These are phyloP conservation scores for Sterna hirundo DNA, from an alignment of 2,113 vertebrate genomes.

Conservation along the genomic window DNA sequence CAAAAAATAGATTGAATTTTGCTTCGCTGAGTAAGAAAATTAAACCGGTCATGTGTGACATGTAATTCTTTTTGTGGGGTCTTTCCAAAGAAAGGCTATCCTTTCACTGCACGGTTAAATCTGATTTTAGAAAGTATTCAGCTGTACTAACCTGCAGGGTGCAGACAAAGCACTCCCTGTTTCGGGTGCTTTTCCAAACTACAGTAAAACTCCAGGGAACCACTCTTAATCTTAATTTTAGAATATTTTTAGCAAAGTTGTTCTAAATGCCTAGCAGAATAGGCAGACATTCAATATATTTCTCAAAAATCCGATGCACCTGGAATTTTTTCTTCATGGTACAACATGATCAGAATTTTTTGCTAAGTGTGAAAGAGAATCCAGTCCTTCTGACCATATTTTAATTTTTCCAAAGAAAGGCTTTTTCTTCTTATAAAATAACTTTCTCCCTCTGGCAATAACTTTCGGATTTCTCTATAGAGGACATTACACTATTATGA, in stretches of 20 bases:
- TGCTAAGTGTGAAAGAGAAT: background rate
- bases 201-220: background rate
- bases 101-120: background rate
- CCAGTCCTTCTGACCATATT: background rate
- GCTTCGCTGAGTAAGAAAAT: background rate
- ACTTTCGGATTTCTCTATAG: background rate
- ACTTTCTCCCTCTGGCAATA: background rate
- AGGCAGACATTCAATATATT: background rate
- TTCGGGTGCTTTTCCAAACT: background rate
- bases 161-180: background rate
- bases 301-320: background rate
- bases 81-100: background rate
- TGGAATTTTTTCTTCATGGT: background rate
- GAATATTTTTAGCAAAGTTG: background rate
- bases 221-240: background rate
- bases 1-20: background rate
- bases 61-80: background rate
- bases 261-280: background rate
- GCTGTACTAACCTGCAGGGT: background rate
- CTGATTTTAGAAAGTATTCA: background rate
- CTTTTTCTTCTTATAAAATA: background rate
- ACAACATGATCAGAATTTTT: background rate
- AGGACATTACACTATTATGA: background rate
- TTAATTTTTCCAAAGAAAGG: background rate
- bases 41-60: accelerated